Base-by-base conservation (phyloP, 2,888 invertebrate genomes). In the Parnassius orleans region DNA sequence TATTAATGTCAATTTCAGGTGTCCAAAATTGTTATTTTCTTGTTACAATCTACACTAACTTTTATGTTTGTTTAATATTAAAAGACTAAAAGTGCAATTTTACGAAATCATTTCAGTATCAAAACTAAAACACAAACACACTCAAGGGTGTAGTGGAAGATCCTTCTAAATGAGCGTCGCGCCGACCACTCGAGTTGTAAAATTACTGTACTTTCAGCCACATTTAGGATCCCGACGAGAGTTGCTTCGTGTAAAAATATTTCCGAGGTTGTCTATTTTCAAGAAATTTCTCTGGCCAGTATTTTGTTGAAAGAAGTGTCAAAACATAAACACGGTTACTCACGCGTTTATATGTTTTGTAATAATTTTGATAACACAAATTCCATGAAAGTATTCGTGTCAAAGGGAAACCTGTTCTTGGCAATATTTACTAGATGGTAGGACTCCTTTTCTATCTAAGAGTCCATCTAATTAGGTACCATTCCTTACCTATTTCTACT, bases 121-220 rank as follows among this genome's bases (percentile, higher is more conserved):
- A 55, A 46, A 47, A 56, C 60, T 63, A 63, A 63, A 63, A 56
- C 60, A 56, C 59, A 56, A 61, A 60, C 59, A 52, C 61, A 56
- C 63, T 59, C 63, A 53, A n/a, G 63, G 60, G 55, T 55, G 52
- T 48, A 63, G 56, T 60, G 50, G 15, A 58, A 58, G 63, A 63
- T 19, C 55, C 55, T 44, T n/a, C 19, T 58, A 54, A 63, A 63
- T 63, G 63, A 55, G 55, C 57, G 48, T 54, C 14, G 15, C 11
- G 54, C 50, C 57, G 62, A 33, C 51, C 58, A 54, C 55, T 63
- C 59, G 53, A 63, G 10, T 59, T 63, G 54, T 63, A 58, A 63
- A 51, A 63, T 54, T 50, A 58, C 58, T 44, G 54, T 58, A 58
- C 54, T 63, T 55, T n/a, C 43, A 50, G 44, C 63, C 51, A 50